Percentiles rank a stretch among this genome's conserved stretches.
phyloP scores from a whole-genome alignment of 2,113 vertebrate species.

The Montifringilla adamsi region DNA sequence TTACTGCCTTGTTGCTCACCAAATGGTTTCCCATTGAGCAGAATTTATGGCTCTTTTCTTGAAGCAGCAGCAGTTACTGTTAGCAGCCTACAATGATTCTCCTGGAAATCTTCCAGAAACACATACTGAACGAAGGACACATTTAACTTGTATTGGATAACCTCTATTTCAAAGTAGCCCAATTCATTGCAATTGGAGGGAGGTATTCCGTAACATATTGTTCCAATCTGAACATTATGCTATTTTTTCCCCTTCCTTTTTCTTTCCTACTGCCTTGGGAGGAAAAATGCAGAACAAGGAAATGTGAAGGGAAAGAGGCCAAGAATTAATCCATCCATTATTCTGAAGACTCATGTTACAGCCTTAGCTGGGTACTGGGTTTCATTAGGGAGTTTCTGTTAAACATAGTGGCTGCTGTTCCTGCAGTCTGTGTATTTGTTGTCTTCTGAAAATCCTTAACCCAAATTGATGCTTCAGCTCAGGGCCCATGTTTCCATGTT shows the following conservation, averaged over 20 bases:
- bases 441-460: neutral
- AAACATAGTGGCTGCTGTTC: neutral
- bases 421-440: neutral
- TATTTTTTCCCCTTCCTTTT: neutral
- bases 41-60: neutral
- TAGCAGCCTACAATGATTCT: neutral
- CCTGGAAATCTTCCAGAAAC: neutral
- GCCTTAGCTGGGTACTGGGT: neutral
- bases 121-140: neutral
- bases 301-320: neutral
- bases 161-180: neutral
- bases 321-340: neutral
- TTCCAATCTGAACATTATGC: neutral
- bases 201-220: neutral
- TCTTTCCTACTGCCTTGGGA: neutral
- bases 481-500: rapidly evolving
- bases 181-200: neutral
- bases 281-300: neutral
- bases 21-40: neutral
- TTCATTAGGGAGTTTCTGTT: neutral
- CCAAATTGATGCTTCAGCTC: neutral
- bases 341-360: neutral
- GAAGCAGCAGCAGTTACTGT: neutral
- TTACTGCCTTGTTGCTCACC: neutral
- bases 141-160: neutral